Percentiles rank a stretch among this genome's conserved stretches.
Evolutionary conservation across 2,113 vertebrate genomes (phyloP).

Genomic region (Ailurus styani): DNA sequence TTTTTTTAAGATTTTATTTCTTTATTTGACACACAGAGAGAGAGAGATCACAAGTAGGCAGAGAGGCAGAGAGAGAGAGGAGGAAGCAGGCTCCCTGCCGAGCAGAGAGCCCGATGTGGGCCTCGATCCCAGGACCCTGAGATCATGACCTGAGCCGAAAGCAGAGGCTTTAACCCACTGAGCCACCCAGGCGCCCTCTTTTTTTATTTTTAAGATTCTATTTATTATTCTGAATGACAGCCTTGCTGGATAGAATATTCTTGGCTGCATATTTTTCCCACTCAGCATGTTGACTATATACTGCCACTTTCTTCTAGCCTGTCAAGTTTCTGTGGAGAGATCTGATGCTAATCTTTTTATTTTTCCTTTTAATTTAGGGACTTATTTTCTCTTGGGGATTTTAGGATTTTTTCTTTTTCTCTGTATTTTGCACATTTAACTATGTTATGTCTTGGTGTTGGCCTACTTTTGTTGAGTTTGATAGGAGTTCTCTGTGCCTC

Average conservation of each 20-base stretch:
- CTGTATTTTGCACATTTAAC: not conserved
- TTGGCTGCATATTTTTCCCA: not conserved
- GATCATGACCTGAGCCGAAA: too few species aligned
- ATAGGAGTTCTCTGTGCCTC: not conserved
- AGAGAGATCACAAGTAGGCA: too few species aligned
- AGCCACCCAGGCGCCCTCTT: too few species aligned
- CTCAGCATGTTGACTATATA: not conserved
- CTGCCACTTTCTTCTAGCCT: not conserved
- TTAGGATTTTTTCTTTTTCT: not conserved
- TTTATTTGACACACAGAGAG: too few species aligned
- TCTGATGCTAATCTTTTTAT: not conserved
- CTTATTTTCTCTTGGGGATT: not conserved
- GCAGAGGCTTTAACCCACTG: too few species aligned
- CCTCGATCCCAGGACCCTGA: too few species aligned
- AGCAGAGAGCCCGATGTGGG: too few species aligned
- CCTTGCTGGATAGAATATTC: not conserved
- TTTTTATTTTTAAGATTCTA: not conserved
- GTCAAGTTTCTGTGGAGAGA: not conserved
- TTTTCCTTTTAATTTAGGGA: not conserved
- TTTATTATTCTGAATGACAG: not conserved
- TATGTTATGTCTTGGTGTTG: not conserved
- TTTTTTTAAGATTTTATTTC: too few species aligned
- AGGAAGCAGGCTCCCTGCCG: too few species aligned
- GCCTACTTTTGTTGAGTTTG: not conserved
- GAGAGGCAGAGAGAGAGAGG: too few species aligned